Evolutionary conservation across 2,797 vertebrate species (phyloP), one percentile per base, ranked within the genome.

Genomic region (Sebastes wilsoni): DNA sequence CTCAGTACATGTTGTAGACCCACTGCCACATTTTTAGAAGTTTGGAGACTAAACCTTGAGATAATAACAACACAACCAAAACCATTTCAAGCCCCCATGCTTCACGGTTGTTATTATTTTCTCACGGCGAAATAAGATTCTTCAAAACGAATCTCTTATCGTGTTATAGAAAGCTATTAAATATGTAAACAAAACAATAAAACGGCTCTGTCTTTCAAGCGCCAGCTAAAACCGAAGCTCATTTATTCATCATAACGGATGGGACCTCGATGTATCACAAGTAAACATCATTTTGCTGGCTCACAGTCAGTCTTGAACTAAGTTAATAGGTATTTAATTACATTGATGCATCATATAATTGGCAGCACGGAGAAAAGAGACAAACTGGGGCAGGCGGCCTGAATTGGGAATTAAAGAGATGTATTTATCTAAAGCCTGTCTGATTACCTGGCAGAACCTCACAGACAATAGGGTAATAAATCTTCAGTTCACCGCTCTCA

Each of bases 311-410:
- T 89, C 90, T 88, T 89, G 81, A 92, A 93, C 85, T 75, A 85
- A 91, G 88, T 91, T 95, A 95, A 95, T 95, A 93, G 94, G 90
- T 94, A 93, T 95, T 95, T 95, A 94, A 95, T 95, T 95, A 94
- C 92, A 92, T 93, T 94, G 93, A 94, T 94, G 94, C 93, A 94
- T 95, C 91, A 90, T 90, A 88, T 95, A 94, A 95, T 95, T 95
- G 94, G 90, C 88, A 80, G 83, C 89, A 88, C 67, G 54, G 79
- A 88, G 91, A 87, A 92, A 80, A 84, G 81, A 94, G 91, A 87
- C 91, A 90, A 92, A 94, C 89, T 88, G 86, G 91, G 90, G 83
- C 89, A 92, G 84, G 89, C 86, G 68, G 83, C 85, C 83, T 83
- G 93, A 87, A 92, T 88, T 93, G 92, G 90, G 94, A 94, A 93